Conservation (phyloP, 2,888 invertebrate species). For the Neelides folsomi region DNA sequence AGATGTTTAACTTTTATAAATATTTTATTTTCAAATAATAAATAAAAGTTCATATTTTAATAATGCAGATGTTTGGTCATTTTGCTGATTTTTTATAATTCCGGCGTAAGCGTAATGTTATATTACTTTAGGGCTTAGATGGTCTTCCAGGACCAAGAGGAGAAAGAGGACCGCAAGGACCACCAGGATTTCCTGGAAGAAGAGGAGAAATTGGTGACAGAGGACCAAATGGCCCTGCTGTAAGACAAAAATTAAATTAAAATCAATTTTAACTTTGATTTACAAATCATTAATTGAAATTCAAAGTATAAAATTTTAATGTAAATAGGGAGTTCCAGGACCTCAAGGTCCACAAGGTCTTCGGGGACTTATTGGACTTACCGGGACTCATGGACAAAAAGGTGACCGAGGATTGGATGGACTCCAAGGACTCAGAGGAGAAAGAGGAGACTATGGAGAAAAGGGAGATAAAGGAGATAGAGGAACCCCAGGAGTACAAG, state of each 20-base stretch:
- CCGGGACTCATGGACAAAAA: slow-evolving; percentile 36
- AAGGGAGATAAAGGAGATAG: slow-evolving; percentile 34
- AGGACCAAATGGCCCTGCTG: slow-evolving; percentile 39
- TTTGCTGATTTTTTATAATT: no score
- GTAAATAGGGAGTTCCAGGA: slow-evolving; percentile 35
- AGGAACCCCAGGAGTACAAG: slow-evolving; percentile 35
- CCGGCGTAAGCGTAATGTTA: neutral
- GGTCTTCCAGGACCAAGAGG: slow-evolving; percentile 42
- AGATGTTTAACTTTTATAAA: no score
- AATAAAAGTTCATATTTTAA: no score
- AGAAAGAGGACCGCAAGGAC: slow-evolving; percentile 38
- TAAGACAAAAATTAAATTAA: slow-evolving; percentile 13
- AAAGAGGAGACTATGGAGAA: slow-evolving; percentile 25
- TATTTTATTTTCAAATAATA: slow-evolving; percentile 1
- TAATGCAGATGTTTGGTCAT: no score
- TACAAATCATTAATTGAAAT: neutral
- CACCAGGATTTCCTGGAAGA: slow-evolving; percentile 32
- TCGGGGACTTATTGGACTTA: slow-evolving; percentile 34
- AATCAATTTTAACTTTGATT: neutral
- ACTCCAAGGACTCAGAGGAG: slow-evolving; percentile 29
- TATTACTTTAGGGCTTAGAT: slow-evolving; percentile 30
- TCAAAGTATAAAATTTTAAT: neutral
- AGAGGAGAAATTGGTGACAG: slow-evolving; percentile 27
- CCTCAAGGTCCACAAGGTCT: slow-evolving; percentile 42
- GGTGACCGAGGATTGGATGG: slow-evolving; percentile 31